These are phyloP conservation scores for Acanthurus tractus DNA, from an alignment of 2,797 vertebrate genomes.

Conservation along the genomic window DNA sequence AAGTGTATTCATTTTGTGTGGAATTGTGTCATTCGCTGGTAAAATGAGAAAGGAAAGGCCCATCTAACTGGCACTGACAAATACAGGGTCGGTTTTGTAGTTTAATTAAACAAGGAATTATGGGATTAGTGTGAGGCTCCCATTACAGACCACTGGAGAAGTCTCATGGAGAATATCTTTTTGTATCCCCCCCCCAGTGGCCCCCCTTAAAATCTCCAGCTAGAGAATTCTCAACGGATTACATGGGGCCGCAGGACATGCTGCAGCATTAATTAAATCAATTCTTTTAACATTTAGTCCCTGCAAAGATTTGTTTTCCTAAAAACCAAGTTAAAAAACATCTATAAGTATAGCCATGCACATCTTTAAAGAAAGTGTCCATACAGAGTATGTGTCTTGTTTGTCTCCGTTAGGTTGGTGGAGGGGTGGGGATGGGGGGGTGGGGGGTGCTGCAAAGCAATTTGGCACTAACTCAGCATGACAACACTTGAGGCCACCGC, in stretches of 20 bases:
- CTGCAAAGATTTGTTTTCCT: conserved; percentile 73
- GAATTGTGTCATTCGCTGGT: conserved; percentile 30
- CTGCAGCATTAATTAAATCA: conserved; percentile 87
- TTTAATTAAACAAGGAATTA: conserved; percentile 92
- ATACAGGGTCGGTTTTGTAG: conserved; percentile 79
- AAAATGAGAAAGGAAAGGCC: conserved; percentile 66
- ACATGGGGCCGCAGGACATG: conserved; percentile 86
- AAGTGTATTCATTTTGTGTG: conserved; percentile 31
- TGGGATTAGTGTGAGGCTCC: conserved; percentile 87
- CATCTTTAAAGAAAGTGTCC: conserved; percentile 31
- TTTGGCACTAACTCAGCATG: conserved; percentile 80
- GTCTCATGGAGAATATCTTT: conserved; percentile 82
- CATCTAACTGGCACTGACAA: conserved; percentile 77
- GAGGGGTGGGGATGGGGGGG: conserved; percentile 13
- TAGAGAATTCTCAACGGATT: conserved; percentile 84
- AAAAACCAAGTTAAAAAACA: conserved; percentile 52
- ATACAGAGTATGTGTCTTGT: conserved; percentile 18
- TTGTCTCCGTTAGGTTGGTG: conserved; percentile 42
- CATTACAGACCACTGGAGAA: conserved; percentile 85
- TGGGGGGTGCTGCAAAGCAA: conserved; percentile 70
- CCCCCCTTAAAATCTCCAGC: conserved; percentile 70
- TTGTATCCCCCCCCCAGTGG: conserved; percentile 66
- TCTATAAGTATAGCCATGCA: conserved; percentile 22
- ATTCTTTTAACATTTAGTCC: conserved; percentile 73
- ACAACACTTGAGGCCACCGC: conserved; percentile 79